These are phyloP conservation scores for Raja brachyura DNA, from an alignment of 2,113 vertebrate genomes.

Conservation along the genomic window DNA sequence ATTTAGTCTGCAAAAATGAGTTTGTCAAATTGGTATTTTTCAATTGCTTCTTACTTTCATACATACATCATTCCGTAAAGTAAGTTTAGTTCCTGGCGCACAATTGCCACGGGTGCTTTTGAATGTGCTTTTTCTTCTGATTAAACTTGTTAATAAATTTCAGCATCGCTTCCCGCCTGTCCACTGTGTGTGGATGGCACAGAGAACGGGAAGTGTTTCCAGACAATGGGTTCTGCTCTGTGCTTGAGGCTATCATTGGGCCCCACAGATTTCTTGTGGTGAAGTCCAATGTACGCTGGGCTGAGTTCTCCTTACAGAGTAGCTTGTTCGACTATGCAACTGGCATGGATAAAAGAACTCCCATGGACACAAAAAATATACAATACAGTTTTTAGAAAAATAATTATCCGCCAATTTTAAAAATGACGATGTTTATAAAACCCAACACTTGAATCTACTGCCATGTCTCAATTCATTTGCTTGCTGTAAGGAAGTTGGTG, in stretches of 20 bases:
- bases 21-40: not conserved
- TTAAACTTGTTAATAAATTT: not conserved
- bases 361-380: not conserved
- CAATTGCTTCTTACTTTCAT: not conserved
- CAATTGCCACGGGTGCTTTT: not conserved
- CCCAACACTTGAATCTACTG: not conserved
- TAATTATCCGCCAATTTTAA: not conserved
- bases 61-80: not conserved
- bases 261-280: not conserved
- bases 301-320: no score
- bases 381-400: not conserved
- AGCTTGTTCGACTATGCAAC: not conserved
- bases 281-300: not conserved
- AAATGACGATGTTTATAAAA: not conserved
- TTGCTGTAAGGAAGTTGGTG: conserved; percentile 9
- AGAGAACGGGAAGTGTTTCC: not conserved
- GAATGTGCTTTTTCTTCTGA: not conserved
- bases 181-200: not conserved
- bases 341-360: not conserved
- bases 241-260: not conserved
- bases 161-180: not conserved
- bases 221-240: not conserved
- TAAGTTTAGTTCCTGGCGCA: not conserved
- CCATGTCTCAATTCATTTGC: not conserved
- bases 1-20: no score